These are phyloP conservation scores for Pseudonaja textilis DNA, from an alignment of 2,113 vertebrate species.

Conservation along the genomic window DNA sequence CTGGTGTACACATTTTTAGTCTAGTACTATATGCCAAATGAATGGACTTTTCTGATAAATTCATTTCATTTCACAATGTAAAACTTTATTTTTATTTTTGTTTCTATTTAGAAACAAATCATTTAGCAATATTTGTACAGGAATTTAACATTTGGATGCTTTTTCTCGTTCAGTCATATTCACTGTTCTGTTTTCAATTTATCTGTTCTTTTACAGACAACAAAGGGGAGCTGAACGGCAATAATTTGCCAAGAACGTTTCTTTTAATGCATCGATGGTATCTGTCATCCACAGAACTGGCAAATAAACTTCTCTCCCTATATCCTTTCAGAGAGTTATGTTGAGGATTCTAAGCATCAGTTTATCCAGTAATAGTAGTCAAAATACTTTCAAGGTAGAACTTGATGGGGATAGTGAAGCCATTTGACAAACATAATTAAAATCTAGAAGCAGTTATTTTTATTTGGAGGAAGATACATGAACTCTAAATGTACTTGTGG, in stretches of 20 bases:
- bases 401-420: neutral
- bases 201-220: slow-evolving; percentile 78
- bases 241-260: slow-evolving; percentile 85
- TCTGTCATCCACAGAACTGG: slow-evolving; percentile 89
- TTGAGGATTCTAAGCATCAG: slow-evolving; percentile 13
- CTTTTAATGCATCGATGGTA: slow-evolving; percentile 98
- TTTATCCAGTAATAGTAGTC: neutral
- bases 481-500: neutral
- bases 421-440: neutral
- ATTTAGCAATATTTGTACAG: neutral
- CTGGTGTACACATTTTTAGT: neutral
- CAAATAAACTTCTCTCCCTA: slow-evolving; percentile 89
- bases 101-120: neutral
- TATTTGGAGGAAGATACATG: neutral
- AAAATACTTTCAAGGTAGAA: neutral
- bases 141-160: neutral
- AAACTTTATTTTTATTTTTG: neutral
- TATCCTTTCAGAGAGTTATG: slow-evolving; percentile 78
- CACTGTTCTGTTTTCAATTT: neutral
- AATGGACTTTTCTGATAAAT: neutral
- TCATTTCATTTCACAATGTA: neutral
- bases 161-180: slow-evolving; percentile 14
- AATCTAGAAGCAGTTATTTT: neutral
- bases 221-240: slow-evolving; percentile 76
- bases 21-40: neutral